Base-by-base conservation (phyloP, 2,797 vertebrate genomes). In the Hirundo rustica region DNA sequence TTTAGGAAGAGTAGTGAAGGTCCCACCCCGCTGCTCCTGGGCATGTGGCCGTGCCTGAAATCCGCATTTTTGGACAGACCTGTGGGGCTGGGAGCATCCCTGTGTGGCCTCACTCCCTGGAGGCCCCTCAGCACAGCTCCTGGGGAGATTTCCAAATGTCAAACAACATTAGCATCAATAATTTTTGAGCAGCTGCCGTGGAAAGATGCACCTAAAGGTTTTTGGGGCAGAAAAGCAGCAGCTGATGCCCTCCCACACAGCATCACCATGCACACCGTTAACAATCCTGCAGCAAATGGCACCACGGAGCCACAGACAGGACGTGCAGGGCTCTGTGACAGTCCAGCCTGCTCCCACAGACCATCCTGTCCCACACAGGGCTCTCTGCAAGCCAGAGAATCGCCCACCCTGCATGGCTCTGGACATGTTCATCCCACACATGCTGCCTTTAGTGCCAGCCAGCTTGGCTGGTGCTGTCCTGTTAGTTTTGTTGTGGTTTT, bases 231-330 rank as follows among this genome's bases (percentile, higher is more conserved):
- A 74, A 72, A 47, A 34, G 30, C 76, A 55, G 58, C 45, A 54
- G 27, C 23, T 0, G 0, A 13, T 48, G 30, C 64, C 38, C 38
- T 57, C 22, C 14, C 48, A 16, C 0, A 0, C 45, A 48, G 11
- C 53, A 64, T 29, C 48, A 23, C 29, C 5, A 3, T 38, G 38
- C 50, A 80, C 76, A 32, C 15, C 3, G 1, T 48, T 29, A 40
- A 30, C 0, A 0, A 13, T 34, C 54, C 74, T 82, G 34, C 8
- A 16, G 62, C 38, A 58, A 53, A 61, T 1, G 8, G 32, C 85
- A 74, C 47, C 40, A 17, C 8, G 0, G 38, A 58, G 67, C 6
- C 9, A 6, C 3, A 4, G 36, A 44, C 32, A 36, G 81, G 40
- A 62, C 32, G 8, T 0, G 18, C 0, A 18, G 32, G 36, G 26